phyloP scores from a whole-genome alignment of 2,888 invertebrate genomes.

The Lissonota sp. region DNA sequence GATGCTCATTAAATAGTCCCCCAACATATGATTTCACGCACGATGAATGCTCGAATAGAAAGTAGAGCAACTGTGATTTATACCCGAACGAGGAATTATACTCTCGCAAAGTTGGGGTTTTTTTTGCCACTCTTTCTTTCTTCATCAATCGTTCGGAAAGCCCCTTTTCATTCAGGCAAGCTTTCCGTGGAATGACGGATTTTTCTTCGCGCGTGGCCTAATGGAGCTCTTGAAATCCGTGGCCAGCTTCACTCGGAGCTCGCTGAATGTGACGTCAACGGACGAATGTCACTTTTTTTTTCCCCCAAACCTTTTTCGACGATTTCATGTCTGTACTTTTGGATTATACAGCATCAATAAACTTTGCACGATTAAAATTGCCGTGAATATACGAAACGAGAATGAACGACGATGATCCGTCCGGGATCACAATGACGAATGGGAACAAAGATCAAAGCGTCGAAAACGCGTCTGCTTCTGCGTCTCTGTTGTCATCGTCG shows the following conservation, averaged over 20 bases:
- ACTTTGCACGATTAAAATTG: constrained; percentile 1
- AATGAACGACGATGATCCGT: constrained; percentile 1
- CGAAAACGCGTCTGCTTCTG: not conserved
- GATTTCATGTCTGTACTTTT: constrained; percentile 16
- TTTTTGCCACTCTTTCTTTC: not conserved
- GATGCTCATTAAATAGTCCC: too few relatives aligned
- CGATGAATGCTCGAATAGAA: too few relatives aligned
- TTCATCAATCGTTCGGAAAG: constrained; percentile 26
- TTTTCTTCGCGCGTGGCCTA: constrained; percentile 16
- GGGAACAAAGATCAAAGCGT: not conserved
- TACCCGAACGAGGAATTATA: constrained; percentile 1
- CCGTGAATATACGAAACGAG: not conserved
- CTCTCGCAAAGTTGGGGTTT: constrained; percentile 6
- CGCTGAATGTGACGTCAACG: constrained; percentile 32
- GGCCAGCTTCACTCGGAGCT: constrained; percentile 34
- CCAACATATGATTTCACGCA: too few relatives aligned
- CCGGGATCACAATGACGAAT: not conserved
- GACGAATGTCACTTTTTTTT: not conserved
- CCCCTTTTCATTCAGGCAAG: constrained; percentile 18
- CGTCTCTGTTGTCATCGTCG: constrained; percentile 1
- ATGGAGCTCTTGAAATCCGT: constrained; percentile 3
- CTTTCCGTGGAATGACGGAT: constrained; percentile 10
- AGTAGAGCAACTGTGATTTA: not conserved
- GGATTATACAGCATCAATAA: constrained; percentile 6
- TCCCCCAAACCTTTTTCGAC: constrained; percentile 10